phyloP scores from a whole-genome alignment of 2,113 vertebrate species.

The Cheirogaleus medius region DNA sequence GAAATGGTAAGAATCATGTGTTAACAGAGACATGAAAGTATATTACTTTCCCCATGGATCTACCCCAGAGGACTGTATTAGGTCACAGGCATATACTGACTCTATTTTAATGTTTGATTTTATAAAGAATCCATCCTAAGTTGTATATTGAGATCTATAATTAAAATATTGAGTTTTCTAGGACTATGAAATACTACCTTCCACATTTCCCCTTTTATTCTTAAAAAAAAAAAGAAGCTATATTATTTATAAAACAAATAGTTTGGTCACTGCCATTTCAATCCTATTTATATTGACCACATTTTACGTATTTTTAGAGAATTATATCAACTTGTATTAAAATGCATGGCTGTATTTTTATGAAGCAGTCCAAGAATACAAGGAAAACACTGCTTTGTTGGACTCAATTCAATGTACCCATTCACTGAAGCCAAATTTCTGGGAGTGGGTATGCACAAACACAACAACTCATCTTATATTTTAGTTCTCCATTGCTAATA shows the following conservation, averaged over 20 bases:
- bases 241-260: not conserved
- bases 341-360: not conserved
- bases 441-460: not conserved
- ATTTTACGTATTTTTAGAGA: not conserved
- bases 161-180: not conserved
- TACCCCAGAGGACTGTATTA: not conserved
- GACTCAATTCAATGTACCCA: not conserved
- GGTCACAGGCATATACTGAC: not conserved
- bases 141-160: not conserved
- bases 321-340: conserved; percentile 28
- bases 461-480: not conserved
- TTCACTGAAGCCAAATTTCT: conserved; percentile 19
- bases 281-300: not conserved
- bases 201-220: not conserved
- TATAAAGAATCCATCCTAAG: not conserved
- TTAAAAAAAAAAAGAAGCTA: not conserved
- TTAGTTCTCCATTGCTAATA: not conserved
- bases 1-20: not conserved
- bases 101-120: conserved; percentile 40
- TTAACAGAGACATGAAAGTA: not conserved
- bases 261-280: conserved; percentile 6
- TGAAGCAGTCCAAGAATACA: not conserved
- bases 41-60: not conserved
- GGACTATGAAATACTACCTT: not conserved
- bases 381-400: not conserved